Evolutionary conservation across 2,797 vertebrate genomes (phyloP), one percentile per base, ranked within the genome.

Genomic region (Sebastes matsubarae): DNA sequence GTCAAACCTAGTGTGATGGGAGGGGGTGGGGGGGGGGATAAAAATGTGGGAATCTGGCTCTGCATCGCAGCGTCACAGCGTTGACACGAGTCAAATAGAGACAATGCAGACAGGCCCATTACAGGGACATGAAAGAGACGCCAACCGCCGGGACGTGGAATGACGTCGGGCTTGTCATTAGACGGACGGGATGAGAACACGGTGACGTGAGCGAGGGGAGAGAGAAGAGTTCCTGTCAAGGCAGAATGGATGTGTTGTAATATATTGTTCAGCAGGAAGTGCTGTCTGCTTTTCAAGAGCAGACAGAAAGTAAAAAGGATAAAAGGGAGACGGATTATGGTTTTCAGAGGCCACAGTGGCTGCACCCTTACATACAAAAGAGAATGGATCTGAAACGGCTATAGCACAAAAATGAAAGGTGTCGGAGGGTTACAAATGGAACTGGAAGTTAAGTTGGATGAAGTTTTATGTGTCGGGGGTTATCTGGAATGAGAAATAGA

Each of bases 41-140:
- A 42, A 36, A 63, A 66, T 22, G 38, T 38, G 57, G 72, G 77
- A 80, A 67, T 83, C 38, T 63, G 58, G 60, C 71, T 88, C 54
- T 38, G 75, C 65, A 68, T 78, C 65, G 38, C 20, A 24, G 65
- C 50, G 1, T 78, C 65, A 54, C n/a, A n/a, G 65, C 50, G 1
- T 8, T 63, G 46, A 81, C 79, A 72, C 12, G 1, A 82, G 65
- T 72, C 65, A 52, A 59, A 77, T 14, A 60, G 64, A 82, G 60
- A 84, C 74, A 55, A 81, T 32, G 71, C 30, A 85, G 84, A 86
- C 70, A 57, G 68, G 81, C 80, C 83, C 63, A 75, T 90, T 81
- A 86, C 64, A 79, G 55, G 38, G 67, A 88, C 79, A 80, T 72
- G 66, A 87, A 83, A 85, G 69, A 66, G 80, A 81, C 6, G 63